A percentile compares a stretch with the other conserved stretches of the same genome.
Evolutionary conservation across 2,888 invertebrate species (phyloP).

Genomic region (Odontothrips loti): DNA sequence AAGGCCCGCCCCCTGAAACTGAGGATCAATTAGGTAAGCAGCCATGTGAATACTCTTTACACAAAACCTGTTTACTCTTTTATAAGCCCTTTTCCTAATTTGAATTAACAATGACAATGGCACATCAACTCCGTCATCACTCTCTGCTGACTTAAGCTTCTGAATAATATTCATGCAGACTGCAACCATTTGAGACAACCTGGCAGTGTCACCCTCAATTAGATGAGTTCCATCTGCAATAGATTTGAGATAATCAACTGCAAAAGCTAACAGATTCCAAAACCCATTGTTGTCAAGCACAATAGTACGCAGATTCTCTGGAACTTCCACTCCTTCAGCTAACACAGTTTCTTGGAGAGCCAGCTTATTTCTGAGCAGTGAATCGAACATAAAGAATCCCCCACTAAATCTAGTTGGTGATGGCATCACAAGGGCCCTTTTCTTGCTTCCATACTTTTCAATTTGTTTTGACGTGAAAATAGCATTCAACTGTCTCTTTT

Average conservation of each 20-base stretch:
- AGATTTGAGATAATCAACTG: not conserved
- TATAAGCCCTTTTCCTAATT: rapidly evolving
- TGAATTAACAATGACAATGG: not conserved
- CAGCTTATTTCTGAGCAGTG: not conserved
- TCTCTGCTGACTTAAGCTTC: not conserved
- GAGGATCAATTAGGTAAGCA: not conserved
- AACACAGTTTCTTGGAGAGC: not conserved
- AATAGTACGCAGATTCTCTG: not conserved
- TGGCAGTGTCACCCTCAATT: not conserved
- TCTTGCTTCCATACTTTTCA: not conserved
- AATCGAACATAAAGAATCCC: not conserved
- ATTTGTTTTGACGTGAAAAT: not conserved
- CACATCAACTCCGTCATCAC: not conserved
- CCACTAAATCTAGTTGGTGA: not conserved
- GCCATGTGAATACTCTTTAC: not conserved
- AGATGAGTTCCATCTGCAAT: not conserved
- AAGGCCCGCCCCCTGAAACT: not conserved
- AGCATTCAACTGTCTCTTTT: not conserved
- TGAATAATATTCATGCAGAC: not conserved
- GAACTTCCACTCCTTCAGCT: not conserved
- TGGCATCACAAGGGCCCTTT: not conserved
- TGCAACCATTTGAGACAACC: not conserved
- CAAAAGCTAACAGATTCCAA: not conserved
- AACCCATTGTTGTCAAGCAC: not conserved
- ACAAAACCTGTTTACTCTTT: not conserved